Conservation (phyloP, 2,797 vertebrate genomes). For the Notolabrus celidotus region DNA sequence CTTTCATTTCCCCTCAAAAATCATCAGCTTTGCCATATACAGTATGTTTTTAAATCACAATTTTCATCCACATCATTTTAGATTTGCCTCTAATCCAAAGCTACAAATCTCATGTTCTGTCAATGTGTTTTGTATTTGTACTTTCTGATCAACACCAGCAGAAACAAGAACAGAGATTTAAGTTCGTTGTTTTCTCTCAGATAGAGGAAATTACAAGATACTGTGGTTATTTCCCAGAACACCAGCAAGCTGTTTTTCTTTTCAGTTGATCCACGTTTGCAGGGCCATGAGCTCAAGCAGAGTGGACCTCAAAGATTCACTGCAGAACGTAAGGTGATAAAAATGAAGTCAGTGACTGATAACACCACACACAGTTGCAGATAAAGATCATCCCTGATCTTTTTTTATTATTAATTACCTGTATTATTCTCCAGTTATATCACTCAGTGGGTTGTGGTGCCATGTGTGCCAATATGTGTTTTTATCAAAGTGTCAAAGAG, state of each 20-base stretch:
- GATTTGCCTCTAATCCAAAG: not conserved
- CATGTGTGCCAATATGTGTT: too few species aligned
- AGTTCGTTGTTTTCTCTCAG: conserved; percentile 35
- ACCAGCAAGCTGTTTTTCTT: conserved; percentile 24
- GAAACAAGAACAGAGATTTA: conserved; percentile 22
- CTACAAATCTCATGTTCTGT: not conserved
- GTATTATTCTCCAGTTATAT: not conserved
- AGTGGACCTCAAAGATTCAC: conserved; percentile 16
- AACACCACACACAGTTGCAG: too few species aligned
- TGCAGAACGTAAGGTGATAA: conserved; percentile 14
- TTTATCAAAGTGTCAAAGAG: too few species aligned
- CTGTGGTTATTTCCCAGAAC: conserved; percentile 67
- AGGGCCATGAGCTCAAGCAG: conserved; percentile 29
- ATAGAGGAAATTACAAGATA: conserved; percentile 47
- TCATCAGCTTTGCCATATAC: not conserved
- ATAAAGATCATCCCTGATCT: conserved; percentile 12
- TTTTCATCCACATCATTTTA: not conserved
- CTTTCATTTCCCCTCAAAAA: not conserved
- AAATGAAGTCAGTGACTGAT: conserved; percentile 14
- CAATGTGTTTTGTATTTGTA: conserved; percentile 2
- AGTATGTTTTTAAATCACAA: not conserved
- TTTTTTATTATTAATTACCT: conserved; percentile 3
- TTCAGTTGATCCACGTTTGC: conserved; percentile 49
- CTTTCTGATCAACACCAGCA: conserved; percentile 29
- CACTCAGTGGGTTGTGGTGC: too few species aligned